Evolutionary conservation across 2,797 vertebrate species (phyloP).

Genomic region (Saxicola maurus): DNA sequence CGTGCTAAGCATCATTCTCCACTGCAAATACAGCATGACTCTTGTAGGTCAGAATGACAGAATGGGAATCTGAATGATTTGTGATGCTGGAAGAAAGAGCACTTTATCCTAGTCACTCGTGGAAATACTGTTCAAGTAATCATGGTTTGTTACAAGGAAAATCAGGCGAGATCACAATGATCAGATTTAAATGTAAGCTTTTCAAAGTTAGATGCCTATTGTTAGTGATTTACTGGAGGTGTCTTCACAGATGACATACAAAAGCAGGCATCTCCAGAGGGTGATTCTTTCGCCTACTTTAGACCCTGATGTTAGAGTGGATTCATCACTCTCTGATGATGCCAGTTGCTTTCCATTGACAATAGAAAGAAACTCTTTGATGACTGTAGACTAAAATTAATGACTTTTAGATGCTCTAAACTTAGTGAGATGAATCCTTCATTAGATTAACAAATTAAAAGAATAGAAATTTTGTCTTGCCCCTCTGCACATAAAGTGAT

Average conservation of each 20-base stretch:
- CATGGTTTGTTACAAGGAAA: not conserved
- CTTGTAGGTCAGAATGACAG: not conserved
- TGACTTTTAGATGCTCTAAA: not conserved
- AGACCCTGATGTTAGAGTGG: fast-evolving
- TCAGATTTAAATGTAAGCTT: slow-evolving; percentile 14
- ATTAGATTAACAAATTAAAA: slow-evolving; percentile 10
- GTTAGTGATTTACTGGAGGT: not conserved
- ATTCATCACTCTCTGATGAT: slow-evolving; percentile 2
- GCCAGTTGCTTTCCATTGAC: not conserved
- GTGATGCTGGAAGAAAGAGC: slow-evolving; percentile 23
- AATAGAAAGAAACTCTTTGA: not conserved
- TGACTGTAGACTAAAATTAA: not conserved
- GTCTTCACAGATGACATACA: not conserved
- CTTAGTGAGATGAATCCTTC: not conserved
- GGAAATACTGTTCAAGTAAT: not conserved
- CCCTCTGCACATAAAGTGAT: not conserved
- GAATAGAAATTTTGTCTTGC: not conserved
- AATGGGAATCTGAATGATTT: not conserved
- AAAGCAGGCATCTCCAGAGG: not conserved
- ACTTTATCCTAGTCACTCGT: not conserved
- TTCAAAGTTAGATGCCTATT: slow-evolving; percentile 23
- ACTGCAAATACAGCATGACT: not conserved
- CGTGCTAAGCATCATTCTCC: not conserved
- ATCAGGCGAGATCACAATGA: not conserved
- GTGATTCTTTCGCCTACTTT: slow-evolving; percentile 5